Base-by-base conservation (phyloP, 2,113 vertebrate species). In the Cepphus grylle region DNA sequence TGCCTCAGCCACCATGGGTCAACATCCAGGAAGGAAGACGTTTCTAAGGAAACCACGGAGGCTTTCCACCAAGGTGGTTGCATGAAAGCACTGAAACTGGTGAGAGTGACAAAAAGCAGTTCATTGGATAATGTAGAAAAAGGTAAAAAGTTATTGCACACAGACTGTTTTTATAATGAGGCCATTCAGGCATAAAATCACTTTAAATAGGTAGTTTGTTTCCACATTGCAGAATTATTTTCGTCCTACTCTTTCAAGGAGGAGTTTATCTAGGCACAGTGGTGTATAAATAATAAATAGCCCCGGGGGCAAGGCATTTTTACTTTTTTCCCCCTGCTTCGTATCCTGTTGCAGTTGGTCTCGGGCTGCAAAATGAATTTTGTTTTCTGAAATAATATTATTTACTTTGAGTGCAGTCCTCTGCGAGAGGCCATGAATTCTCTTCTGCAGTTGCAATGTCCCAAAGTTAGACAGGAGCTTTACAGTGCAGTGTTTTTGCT, bases 1-100 rank as follows among this genome's bases (percentile, higher is more conserved):
- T 95, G 97, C 97, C 97, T 97, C 97, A 96, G 85, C 92, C 95
- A 97, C 93, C 93, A 8, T 83, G 96, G 97, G 93, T 98, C 97
- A 97, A 96, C 95, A 96, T 98, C 96, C 97, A 98, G 98, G 98
- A 98, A 98, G 98, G 97, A 98, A 98, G 98, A 98, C 91, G 96
- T 98, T 98, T 97, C 98, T 98, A 98, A 61, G 97, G 98, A 97
- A 98, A 98, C 98, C 82, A 0, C 5, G 16, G 77, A 96, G 97
- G 95, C 92, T 96, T 97, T 95, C 96, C 94, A 97, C 92, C 83
- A 96, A 97, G 97, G 97, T 95, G 97, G 97, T 61, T 97, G 88
- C 90, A 90, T 97, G 97, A 96, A 96, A 98, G 97, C 77, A 14
- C 90, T 96, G 91, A 80, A 90, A 62, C 85, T 97, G 96, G 97